A percentile compares a stretch with the other conserved stretches of the same genome.
Evolutionary conservation across 2,888 invertebrate species (phyloP).

Genomic region (Agrochola litura): DNA sequence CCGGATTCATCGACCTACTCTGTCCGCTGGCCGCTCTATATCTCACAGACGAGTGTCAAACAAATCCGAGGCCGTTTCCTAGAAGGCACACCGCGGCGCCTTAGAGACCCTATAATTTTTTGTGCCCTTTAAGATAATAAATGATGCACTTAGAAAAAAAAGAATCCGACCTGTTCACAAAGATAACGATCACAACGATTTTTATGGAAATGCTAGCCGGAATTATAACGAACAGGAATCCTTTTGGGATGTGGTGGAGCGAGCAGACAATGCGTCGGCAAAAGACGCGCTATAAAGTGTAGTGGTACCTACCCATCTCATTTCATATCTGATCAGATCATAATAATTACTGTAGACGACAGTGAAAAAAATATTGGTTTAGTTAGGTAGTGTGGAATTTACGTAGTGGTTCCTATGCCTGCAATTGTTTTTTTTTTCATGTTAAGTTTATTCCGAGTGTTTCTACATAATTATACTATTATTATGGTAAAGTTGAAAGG

Average conservation of each 20-base stretch:
- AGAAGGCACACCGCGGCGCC: slow-evolving; percentile 89
- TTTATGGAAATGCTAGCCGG: slow-evolving; percentile 89
- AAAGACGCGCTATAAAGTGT: slow-evolving; percentile 74
- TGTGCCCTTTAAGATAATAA: slow-evolving; percentile 89
- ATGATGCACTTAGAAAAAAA: slow-evolving; percentile 89
- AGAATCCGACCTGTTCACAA: slow-evolving; percentile 89
- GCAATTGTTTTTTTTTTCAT: background rate
- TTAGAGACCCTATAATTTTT: slow-evolving; percentile 86
- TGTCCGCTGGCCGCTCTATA: slow-evolving; percentile 84
- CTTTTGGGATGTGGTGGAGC: slow-evolving; percentile 88
- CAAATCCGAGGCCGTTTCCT: slow-evolving; percentile 86
- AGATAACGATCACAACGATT: slow-evolving; percentile 89
- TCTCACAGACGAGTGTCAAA: slow-evolving; percentile 89
- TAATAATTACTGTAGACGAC: slow-evolving; percentile 64
- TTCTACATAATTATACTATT: background rate
- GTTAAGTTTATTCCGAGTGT: background rate
- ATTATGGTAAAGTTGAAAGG: too few relatives aligned
- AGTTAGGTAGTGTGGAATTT: slow-evolving; percentile 28
- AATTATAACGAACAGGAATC: slow-evolving; percentile 89
- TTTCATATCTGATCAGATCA: slow-evolving; percentile 75
- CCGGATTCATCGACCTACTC: slow-evolving; percentile 81
- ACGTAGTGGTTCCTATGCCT: slow-evolving; percentile 17
- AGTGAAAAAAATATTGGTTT: slow-evolving; percentile 36
- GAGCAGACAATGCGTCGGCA: slow-evolving; percentile 89
- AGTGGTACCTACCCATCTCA: slow-evolving; percentile 68